A percentile compares a stretch with the other conserved stretches of the same genome.
phyloP scores from a whole-genome alignment of 2,113 vertebrate species.

The Coptodon bakossiorum region DNA sequence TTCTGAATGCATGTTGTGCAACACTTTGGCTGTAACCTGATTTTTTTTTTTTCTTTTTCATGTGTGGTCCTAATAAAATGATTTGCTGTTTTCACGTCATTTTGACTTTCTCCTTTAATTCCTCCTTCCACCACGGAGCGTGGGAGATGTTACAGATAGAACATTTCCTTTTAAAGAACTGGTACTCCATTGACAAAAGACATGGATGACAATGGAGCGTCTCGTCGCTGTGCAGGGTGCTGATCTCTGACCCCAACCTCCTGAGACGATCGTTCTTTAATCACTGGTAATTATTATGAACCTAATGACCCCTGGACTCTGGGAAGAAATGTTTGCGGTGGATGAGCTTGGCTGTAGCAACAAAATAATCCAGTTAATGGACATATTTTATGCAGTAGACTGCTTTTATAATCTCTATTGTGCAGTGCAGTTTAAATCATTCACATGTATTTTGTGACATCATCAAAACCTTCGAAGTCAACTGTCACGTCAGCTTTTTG shows the following conservation, averaged over 20 bases:
- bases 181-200: constrained; percentile 14
- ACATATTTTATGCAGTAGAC: not conserved
- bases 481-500: not conserved
- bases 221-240: not conserved
- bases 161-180: not conserved
- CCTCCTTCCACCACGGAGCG: not conserved
- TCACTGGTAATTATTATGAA: constrained; percentile 37
- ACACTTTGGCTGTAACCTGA: not conserved
- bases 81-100: not conserved
- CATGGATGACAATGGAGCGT: constrained; percentile 46
- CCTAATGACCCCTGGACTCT: not conserved
- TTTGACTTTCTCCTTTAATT: not conserved
- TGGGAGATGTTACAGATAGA: constrained; percentile 4
- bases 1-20: constrained; percentile 55
- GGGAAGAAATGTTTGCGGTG: not conserved
- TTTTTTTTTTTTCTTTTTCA: rapidly evolving
- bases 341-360: not conserved
- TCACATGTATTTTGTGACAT: not conserved
- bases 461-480: not conserved
- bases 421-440: not conserved
- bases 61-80: constrained; percentile 29
- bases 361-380: not conserved
- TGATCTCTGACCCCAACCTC: constrained; percentile 44
- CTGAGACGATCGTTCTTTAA: constrained; percentile 40
- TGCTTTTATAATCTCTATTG: not conserved